phyloP scores from a whole-genome alignment of 1,140 invertebrate genomes.

The Drosophila pseudoobscura region DNA sequence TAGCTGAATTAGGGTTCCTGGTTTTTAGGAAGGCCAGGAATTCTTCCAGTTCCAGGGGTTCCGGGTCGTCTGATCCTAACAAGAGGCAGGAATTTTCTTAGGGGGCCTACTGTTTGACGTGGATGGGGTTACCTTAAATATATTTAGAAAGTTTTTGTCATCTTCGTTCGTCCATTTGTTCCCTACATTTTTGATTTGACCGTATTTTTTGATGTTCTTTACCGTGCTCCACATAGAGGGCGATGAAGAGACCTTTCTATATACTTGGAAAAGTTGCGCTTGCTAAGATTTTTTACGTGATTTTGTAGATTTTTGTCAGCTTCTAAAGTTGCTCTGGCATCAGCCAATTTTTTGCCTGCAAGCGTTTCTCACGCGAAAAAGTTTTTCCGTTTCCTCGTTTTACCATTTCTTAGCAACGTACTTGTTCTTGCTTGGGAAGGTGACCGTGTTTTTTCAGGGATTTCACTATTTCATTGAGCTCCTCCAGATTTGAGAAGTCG shows the following conservation, averaged over 20 bases:
- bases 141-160: neutral
- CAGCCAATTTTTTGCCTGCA: neutral
- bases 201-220: neutral
- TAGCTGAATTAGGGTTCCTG: neutral
- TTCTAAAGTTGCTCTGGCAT: neutral
- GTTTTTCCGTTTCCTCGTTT: neutral
- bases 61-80: neutral
- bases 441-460: neutral
- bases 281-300: neutral
- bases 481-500: neutral
- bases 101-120: neutral
- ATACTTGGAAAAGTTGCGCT: neutral
- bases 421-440: neutral
- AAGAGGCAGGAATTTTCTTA: neutral
- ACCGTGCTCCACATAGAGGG: neutral
- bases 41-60: neutral
- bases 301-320: neutral
- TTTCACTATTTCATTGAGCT: neutral
- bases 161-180: neutral
- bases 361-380: neutral
- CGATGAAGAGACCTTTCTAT: neutral
- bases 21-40: too few relatives aligned
- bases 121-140: neutral
- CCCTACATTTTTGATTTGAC: neutral
- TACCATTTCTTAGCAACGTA: neutral